Base-by-base conservation (phyloP, 2,797 vertebrate species). In the Lates japonicus region DNA sequence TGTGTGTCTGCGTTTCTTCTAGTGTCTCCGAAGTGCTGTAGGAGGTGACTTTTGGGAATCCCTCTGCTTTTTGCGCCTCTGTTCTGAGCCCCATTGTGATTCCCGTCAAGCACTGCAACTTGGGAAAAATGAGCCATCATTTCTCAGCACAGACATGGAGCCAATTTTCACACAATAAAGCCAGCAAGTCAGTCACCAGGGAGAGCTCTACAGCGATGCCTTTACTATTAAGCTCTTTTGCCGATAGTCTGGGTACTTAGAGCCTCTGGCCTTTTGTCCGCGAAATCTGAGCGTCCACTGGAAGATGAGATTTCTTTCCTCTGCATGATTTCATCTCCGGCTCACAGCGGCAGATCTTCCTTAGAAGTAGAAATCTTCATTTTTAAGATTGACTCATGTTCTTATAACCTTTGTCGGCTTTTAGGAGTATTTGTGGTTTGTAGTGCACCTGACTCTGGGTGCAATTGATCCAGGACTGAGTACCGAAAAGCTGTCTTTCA, bases 121-220 rank as follows among this genome's bases (percentile, higher is more conserved):
- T 65, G 63, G 61, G 79, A 80, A 73, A 82, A 89, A 81, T 52
- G 62, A 91, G 83, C 63, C 48, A 29, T 83, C 60, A 75, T 84
- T 83, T 89, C 67, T 72, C 79, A 76, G 78, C 58, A 39, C 68
- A 78, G 81, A 86, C 77, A 71, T 66, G 55, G 79, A 88, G 87
- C 65, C 85, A 81, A 80, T 91, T 91, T 88, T 87, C 79, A 80
- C 87, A 85, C 76, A 67, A 69, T 82, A 83, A 90, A 84, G 76
- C 70, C 79, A 90, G 81, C 74, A 75, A 82, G 80, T 84, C 35
- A 48, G n/a, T 76, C 85, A 82, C 84, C 69, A 68, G 86, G 77
- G 75, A 87, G 78, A 76, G 64, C 64, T 79, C 61, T 58, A 79
- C 76, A 85, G 74, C 20, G 7, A 77, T 64, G 76, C 70, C 74